These are phyloP conservation scores for Lordiphosa fenestrarum DNA, from an alignment of 2,888 invertebrate genomes.

Conservation along the genomic window DNA sequence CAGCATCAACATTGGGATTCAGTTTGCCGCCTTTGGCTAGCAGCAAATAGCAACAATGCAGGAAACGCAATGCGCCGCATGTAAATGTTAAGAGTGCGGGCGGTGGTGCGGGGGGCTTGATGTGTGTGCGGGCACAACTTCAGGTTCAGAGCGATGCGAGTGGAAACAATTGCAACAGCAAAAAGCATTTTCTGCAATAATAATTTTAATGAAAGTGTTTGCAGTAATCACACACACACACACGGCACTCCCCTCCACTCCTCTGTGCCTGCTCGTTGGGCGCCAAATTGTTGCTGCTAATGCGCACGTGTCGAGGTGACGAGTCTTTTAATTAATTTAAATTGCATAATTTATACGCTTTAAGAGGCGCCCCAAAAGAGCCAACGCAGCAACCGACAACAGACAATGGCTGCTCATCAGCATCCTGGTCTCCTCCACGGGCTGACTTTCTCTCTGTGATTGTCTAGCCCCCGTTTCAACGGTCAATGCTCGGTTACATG, in stretches of 20 bases:
- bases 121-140: constrained; percentile 42
- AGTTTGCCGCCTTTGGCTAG: constrained; percentile 64
- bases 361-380: constrained; percentile 31
- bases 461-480: constrained; percentile 7
- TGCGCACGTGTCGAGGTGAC: constrained; percentile 49
- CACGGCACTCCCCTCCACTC: neutral
- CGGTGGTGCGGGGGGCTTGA: neutral
- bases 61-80: constrained; percentile 31
- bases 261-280: constrained; percentile 17
- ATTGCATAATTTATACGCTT: constrained; percentile 59
- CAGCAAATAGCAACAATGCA: constrained; percentile 28
- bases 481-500: constrained; percentile 62
- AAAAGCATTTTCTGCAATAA: constrained; percentile 65
- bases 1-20: constrained; percentile 39
- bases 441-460: constrained; percentile 6
- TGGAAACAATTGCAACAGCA: constrained; percentile 69
- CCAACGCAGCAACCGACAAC: constrained; percentile 22
- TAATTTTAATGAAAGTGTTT: constrained; percentile 76
- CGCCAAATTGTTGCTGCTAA: constrained; percentile 33
- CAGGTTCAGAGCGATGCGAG: constrained; percentile 48
- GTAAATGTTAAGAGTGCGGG: constrained; percentile 43
- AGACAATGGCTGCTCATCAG: constrained; percentile 69
- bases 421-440: constrained; percentile 5
- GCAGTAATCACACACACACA: constrained; percentile 55
- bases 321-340: constrained; percentile 59